phyloP scores from a whole-genome alignment of 2,113 vertebrate species.

The Myrmecobius fasciatus region DNA sequence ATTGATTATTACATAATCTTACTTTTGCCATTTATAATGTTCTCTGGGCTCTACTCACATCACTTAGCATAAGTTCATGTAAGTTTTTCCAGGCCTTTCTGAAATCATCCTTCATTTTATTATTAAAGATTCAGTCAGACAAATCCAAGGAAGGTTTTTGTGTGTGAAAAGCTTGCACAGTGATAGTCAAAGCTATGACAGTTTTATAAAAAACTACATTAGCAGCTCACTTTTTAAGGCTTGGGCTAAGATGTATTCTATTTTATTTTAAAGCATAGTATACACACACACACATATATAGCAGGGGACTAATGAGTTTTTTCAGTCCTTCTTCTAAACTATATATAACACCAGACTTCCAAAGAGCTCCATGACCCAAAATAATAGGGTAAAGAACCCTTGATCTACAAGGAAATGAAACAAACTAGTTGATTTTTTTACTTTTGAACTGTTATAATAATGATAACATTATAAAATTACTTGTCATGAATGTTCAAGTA shows the following conservation, averaged over 20 bases:
- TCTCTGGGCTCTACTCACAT: too few relatives aligned
- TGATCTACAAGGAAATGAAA: not conserved
- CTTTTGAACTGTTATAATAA: not conserved
- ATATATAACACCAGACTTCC: not conserved
- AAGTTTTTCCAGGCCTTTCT: too few relatives aligned
- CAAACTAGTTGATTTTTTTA: not conserved
- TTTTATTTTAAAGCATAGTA: not conserved
- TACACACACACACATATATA: not conserved
- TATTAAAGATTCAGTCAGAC: not conserved
- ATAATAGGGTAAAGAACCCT: not conserved
- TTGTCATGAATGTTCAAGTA: conserved; percentile 14
- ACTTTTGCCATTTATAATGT: too few relatives aligned
- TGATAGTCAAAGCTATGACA: not conserved
- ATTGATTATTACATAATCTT: too few relatives aligned
- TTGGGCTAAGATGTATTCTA: not conserved
- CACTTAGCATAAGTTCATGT: too few relatives aligned
- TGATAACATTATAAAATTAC: not conserved
- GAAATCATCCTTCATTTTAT: not conserved
- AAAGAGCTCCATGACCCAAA: not conserved
- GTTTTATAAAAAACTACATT: conserved; percentile 17
- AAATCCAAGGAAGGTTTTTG: conserved; percentile 19
- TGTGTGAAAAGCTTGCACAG: not conserved
- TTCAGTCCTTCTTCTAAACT: not conserved
- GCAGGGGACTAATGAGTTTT: not conserved
- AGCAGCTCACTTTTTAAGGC: not conserved